Evolutionary conservation across 2,113 vertebrate genomes (phyloP), one percentile per base, ranked within the genome.

Genomic region (Pampusana beccarii): DNA sequence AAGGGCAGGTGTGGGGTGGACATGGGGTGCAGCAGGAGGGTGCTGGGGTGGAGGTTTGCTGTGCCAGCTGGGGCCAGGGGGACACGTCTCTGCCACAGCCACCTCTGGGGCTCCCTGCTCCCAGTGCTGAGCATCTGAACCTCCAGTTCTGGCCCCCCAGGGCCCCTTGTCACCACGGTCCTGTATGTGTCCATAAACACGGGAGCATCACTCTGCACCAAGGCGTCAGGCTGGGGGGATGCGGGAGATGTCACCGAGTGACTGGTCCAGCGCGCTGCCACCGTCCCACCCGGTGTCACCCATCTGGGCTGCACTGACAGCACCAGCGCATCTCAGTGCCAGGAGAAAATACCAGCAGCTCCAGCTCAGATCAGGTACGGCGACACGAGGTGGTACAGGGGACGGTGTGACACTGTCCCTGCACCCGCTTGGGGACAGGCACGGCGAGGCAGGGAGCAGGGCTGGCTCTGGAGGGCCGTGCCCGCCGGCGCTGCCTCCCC

Each of bases 241-340:
- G 29, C 38, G 11, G 71, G 53, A 72, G 48, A n/a, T 44, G 28
- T 31, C 87, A 86, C 40, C 6, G 53, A 34, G 70, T 1, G 5
- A 20, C 9, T 1, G 23, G 28, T 7, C 13, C 84, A 18, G 40
- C 62, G 11, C 2, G 0, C 9, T 48, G 58, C 36, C 40, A 9
- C 82, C 66, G 18, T 44, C 34, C 34, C 29, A 19, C 14, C 54
- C 42, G 18, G 0, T 21, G 4, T 12, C 36, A 9, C 38, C 57
- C 34, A 31, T 56, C 29, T 3, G 21, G 66, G 33, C 42, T n/a
- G 36, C 4, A 6, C 74, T 8, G 2, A 11, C 11, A 67, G 34
- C 80, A 29, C 31, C 21, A 0, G 54, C 46, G 53, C 61, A 38
- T 24, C 71, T 33, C 0, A 0, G 11, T 8, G 5, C 82, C 0